Percentiles rank a stretch among this genome's conserved stretches.
phyloP scores from a whole-genome alignment of 2,113 vertebrate genomes.

The Oncorhynchus keta region DNA sequence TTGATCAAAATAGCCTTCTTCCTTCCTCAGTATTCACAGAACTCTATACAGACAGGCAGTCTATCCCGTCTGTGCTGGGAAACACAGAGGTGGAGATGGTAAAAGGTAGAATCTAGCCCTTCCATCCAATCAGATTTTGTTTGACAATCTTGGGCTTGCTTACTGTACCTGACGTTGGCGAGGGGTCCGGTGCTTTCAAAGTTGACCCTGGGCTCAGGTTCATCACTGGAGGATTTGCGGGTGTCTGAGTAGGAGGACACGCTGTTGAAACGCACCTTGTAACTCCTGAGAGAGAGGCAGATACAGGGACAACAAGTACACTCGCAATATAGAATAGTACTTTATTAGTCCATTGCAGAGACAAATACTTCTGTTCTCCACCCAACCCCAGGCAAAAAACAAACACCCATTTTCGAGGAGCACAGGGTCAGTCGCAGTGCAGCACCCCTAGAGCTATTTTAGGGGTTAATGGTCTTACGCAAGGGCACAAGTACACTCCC shows the following conservation, averaged over 20 bases:
- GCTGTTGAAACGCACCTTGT: constrained; percentile 98
- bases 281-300: constrained; percentile 79
- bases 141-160: background rate
- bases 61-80: background rate
- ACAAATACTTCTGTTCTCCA: too few species aligned
- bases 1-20: background rate
- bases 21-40: constrained; percentile 1
- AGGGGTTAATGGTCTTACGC: too few species aligned
- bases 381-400: too few species aligned
- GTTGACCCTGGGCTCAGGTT: constrained; percentile 84
- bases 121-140: too few species aligned
- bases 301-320: background rate
- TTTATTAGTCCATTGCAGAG: too few species aligned
- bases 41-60: constrained; percentile 5
- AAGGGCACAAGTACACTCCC: too few species aligned
- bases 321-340: background rate
- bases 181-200: constrained; percentile 94
- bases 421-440: too few species aligned
- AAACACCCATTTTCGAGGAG: too few species aligned
- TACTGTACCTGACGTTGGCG: constrained; percentile 90
- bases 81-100: background rate
- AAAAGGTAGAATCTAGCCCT: background rate
- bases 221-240: constrained; percentile 87
- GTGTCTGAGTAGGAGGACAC: constrained; percentile 94
- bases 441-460: too few species aligned